Evolutionary conservation across 2,888 invertebrate genomes (phyloP), one percentile per base, ranked within the genome.

Genomic region (Timema podura): DNA sequence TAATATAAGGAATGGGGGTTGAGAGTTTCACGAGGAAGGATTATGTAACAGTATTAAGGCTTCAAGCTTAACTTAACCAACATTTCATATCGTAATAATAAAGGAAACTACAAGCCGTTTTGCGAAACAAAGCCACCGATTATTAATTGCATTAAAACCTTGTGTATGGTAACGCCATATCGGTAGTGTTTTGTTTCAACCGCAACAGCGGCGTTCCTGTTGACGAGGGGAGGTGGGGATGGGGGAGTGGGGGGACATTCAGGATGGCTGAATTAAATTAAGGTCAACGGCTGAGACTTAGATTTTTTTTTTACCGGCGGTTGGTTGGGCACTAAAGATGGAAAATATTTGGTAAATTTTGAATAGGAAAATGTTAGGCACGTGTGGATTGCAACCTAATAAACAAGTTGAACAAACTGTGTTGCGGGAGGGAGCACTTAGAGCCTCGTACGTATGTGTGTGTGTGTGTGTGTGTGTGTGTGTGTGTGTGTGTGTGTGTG

Each of bases 31-130:
- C 30, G 44, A 44, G 44, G 10, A 61, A 61, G 10, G 30, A 30
- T 30, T 30, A 30, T 30, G 30, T 30, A 30, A 30, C 30, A 30
- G 44, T 11, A 61, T 9, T 30, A 45, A 13, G 61, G 30, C 10
- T 61, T 44, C 64, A 48, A 64, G 68, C 70, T 69, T 70, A 70
- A 68, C 57, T 68, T 67, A 70, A 64, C 70, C 70, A 68, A 70
- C 70, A 70, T 70, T 67, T 70, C 70, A 70, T 70, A 64, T 70
- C 70, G 49, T 70, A 70, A 67, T 70, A 70, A 70, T 67, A 70
- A 70, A 66, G 70, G 65, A 65, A 65, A 65, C 54, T n/a, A 49
- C n/a, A 45, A 54, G 54, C 67, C 15, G 49, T 51, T 65, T 48
- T 15, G 51, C 59, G 67, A 64, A 61, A 61, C 64, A 70, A 64